Percentiles rank a stretch among this genome's conserved stretches.
phyloP scores from a whole-genome alignment of 2,113 vertebrate species.

The Mormyrus iriodes region DNA sequence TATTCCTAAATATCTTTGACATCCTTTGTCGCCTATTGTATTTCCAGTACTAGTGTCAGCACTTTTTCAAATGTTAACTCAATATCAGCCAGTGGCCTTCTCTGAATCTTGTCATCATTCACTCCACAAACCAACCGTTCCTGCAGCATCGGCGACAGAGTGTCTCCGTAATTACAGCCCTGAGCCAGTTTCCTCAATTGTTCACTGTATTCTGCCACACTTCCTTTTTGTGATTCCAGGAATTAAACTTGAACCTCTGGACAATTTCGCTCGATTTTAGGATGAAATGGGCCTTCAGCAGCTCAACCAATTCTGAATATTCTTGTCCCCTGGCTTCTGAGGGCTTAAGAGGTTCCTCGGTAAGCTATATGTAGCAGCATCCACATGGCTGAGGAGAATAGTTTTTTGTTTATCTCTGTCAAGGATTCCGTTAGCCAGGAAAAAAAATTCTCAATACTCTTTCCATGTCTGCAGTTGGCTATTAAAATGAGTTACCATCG shows the following conservation, averaged over 20 bases:
- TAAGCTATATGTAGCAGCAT: conserved; percentile 10
- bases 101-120: conserved; percentile 28
- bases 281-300: conserved; percentile 21
- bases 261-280: conserved; percentile 24
- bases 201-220: conserved; percentile 17
- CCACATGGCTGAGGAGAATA: conserved; percentile 18
- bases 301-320: conserved; percentile 12
- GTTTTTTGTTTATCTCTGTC: conserved; percentile 13
- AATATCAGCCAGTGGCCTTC: conserved; percentile 10
- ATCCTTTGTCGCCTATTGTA: conserved; percentile 10
- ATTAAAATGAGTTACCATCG: conserved; percentile 16
- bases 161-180: conserved; percentile 27
- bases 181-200: conserved; percentile 16
- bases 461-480: conserved; percentile 15
- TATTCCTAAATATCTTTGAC: conserved; percentile 15
- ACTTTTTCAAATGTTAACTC: conserved; percentile 21
- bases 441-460: conserved; percentile 27
- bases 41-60: conserved; percentile 7
- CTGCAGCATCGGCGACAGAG: conserved; percentile 20
- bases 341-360: conserved; percentile 23
- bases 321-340: neutral
- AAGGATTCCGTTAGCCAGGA: conserved; percentile 16
- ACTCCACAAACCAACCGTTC: conserved; percentile 31
- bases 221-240: neutral
- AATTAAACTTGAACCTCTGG: conserved; percentile 27